These are phyloP conservation scores for Phrynocephalus guinanensis DNA, from an alignment of 2,797 vertebrate species.

Conservation along the genomic window DNA sequence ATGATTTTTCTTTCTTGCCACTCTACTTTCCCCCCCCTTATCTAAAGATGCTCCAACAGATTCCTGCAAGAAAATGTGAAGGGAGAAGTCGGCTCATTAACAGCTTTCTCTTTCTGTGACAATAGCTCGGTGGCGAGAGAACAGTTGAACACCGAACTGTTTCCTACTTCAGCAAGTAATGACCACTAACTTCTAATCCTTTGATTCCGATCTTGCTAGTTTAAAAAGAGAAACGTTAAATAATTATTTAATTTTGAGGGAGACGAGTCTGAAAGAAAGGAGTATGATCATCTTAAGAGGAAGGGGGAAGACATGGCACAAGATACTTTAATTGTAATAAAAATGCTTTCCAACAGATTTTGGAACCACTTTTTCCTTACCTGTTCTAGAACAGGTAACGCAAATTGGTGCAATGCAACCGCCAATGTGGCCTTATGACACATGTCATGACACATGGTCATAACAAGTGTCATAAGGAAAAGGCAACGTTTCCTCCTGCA, in stretches of 20 bases:
- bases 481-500: no score
- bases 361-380: not conserved
- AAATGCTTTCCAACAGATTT: not conserved
- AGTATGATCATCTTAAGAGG: constrained; percentile 1
- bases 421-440: no score
- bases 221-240: constrained; percentile 61
- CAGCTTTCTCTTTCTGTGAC: constrained; percentile 20
- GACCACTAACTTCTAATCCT: constrained; percentile 49
- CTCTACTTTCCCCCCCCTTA: not conserved
- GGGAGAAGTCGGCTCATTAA: constrained; percentile 28
- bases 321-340: not conserved
- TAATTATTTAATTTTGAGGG: constrained; percentile 17
- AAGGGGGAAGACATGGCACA: not conserved
- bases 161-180: constrained; percentile 53
- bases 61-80: constrained; percentile 2
- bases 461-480: no score
- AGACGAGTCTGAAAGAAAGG: not conserved
- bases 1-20: fast-evolving
- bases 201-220: constrained; percentile 54
- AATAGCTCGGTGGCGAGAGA: constrained; percentile 39
- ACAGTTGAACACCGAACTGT: constrained; percentile 51
- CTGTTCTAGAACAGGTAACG: not conserved
- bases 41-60: not conserved
- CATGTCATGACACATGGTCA: no score
- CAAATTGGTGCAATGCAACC: no score